Base-by-base conservation (phyloP, 2,888 invertebrate genomes). In the Trissolcus brochymenae region DNA sequence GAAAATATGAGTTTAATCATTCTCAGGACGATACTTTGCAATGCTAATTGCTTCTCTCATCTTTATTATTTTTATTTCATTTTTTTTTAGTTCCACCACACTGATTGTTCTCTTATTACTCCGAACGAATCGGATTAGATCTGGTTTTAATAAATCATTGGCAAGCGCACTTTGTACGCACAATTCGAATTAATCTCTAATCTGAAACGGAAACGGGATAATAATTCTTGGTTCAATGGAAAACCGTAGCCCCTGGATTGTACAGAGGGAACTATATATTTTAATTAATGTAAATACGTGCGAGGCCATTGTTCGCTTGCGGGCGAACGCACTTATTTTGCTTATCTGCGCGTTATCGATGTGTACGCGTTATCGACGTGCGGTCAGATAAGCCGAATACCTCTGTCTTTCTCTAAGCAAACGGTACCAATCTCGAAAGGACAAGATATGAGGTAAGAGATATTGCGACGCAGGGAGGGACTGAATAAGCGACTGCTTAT, bases 321-420 rank as follows among this genome's bases (percentile, higher is more conserved):
- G 57, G 41, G 61, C 40, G 16, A 46, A 16, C 46, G 56, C 54
- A 17, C 41, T 67, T 57, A 64, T 67, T 35, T 71, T 54, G 57
- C 62, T 76, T 77, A 73, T 73, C 67, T 60, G 21, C 46, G 19
- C 62, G 77, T 60, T 77, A 77, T 71, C 76, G 68, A 65, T 65
- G 21, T 17, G 68, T 60, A 64, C 60, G 70, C 64, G 51, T 54
- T 75, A 75, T 71, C 71, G 76, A 71, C 71, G 53, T 35, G 13
- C 70, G 66, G 66, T 76, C 66, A 55, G 67, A 72, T 67, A 76
- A 76, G 25, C 9, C 46, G 59, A n/a, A n/a, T n/a, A n/a, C 29
- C 50, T 21, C 9, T 6, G 16, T 7, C 9, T 16, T 6, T 16
- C 14, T 14, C 46, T n/a, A 3, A 11, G 1, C 46, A 14, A 16